These are phyloP conservation scores for Cromileptes altivelis DNA, from an alignment of 2,113 vertebrate genomes.

Conservation along the genomic window DNA sequence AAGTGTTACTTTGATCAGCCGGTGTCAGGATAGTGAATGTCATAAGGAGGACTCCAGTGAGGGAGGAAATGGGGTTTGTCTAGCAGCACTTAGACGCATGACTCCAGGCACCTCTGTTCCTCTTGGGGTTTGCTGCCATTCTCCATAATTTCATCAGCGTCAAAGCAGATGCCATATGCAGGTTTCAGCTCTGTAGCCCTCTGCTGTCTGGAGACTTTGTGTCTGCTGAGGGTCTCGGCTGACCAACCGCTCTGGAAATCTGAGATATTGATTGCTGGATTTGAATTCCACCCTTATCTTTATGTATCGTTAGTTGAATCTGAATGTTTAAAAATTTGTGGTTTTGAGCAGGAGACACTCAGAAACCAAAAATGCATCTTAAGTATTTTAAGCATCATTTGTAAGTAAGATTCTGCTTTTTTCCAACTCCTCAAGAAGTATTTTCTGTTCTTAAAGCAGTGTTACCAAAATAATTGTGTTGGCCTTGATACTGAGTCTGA, in stretches of 20 bases:
- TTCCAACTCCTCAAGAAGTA: background rate
- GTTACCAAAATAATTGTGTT: background rate
- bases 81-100: conserved; percentile 77
- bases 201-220: conserved; percentile 39
- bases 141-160: conserved; percentile 75
- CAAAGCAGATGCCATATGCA: conserved; percentile 59
- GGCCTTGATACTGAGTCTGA: conserved; percentile 17
- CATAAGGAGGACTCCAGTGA: conserved; percentile 42
- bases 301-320: conserved; percentile 29
- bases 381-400: background rate
- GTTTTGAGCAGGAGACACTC: conserved; percentile 2
- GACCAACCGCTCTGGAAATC: conserved; percentile 46
- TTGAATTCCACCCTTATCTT: conserved; percentile 28
- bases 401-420: background rate
- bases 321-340: conserved; percentile 4
- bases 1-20: conserved; percentile 78
- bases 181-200: conserved; percentile 47
- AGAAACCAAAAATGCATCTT: background rate
- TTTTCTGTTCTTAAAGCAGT: background rate
- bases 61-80: conserved; percentile 70
- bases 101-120: conserved; percentile 65
- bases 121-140: conserved; percentile 73
- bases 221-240: conserved; percentile 57
- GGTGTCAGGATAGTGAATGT: conserved; percentile 72
- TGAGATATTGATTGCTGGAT: conserved; percentile 50